phyloP scores from a whole-genome alignment of 2,888 invertebrate species.

The Dicroscelio sp. region DNA sequence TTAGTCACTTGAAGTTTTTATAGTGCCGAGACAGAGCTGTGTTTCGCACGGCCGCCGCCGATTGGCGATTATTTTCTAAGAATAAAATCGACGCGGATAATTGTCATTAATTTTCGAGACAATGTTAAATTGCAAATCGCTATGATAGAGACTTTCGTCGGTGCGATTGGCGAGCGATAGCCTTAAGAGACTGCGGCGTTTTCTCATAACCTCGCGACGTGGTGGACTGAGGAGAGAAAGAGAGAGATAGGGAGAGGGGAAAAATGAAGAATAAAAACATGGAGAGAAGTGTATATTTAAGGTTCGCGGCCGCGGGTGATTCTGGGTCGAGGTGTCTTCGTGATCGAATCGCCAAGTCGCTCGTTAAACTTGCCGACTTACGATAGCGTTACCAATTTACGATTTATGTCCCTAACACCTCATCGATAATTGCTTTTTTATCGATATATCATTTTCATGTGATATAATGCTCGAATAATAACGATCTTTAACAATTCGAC shows the following conservation, averaged over 20 bases:
- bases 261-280: conserved; percentile 12
- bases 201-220: conserved; percentile 75
- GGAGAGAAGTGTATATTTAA: conserved; percentile 68
- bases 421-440: neutral
- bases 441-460: neutral
- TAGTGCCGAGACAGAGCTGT: no score
- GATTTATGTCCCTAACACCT: conserved; percentile 47
- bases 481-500: no score
- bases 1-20: no score
- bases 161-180: conserved; percentile 72
- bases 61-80: conserved; percentile 13
- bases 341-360: conserved; percentile 78
- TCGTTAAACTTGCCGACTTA: conserved; percentile 80
- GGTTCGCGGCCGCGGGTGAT: conserved; percentile 79
- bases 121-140: conserved; percentile 61
- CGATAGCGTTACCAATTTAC: conserved; percentile 75
- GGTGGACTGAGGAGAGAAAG: no score
- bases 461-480: no score
- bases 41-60: conserved; percentile 56
- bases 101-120: conserved; percentile 72
- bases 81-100: conserved; percentile 63
- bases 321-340: conserved; percentile 85
- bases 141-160: conserved; percentile 69
- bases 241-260: no score
- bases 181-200: conserved; percentile 65